Evolutionary conservation across 2,113 vertebrate genomes (phyloP).

Genomic region (Oncorhynchus nerka): DNA sequence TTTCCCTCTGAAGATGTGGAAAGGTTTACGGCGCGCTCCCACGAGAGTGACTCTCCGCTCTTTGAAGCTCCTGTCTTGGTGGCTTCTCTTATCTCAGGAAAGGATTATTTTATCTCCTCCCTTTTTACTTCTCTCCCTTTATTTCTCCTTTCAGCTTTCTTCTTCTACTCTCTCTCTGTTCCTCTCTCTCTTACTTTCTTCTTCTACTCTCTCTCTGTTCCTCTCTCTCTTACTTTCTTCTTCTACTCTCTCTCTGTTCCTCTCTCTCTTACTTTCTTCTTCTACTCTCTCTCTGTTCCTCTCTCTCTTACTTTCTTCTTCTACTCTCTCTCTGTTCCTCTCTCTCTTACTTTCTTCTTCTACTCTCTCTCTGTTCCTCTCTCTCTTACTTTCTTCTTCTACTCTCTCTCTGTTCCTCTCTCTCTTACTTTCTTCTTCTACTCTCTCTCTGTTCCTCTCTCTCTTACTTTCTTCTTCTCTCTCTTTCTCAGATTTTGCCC

Average conservation of each 20-base stretch:
- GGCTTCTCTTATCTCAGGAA: conserved; percentile 88
- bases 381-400: conserved; percentile 11
- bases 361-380: no score
- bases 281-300: no score
- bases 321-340: no score
- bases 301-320: conserved; percentile 11
- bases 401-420: no score
- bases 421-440: conserved; percentile 14
- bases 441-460: conserved; percentile 42
- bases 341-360: conserved; percentile 11
- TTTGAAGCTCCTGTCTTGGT: conserved; percentile 93
- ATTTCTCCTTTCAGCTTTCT: neutral
- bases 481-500: conserved; percentile 34
- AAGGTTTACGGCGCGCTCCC: conserved; percentile 81
- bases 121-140: conserved; percentile 3
- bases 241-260: no score
- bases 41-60: conserved; percentile 76
- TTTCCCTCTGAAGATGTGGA: conserved; percentile 79
- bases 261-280: conserved; percentile 11
- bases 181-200: conserved; percentile 14
- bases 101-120: conserved; percentile 78
- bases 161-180: conserved; percentile 43
- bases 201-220: no score
- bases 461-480: conserved; percentile 20
- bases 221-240: conserved; percentile 11